Conservation (phyloP, 2,797 vertebrate species). For the Menidia menidia region DNA sequence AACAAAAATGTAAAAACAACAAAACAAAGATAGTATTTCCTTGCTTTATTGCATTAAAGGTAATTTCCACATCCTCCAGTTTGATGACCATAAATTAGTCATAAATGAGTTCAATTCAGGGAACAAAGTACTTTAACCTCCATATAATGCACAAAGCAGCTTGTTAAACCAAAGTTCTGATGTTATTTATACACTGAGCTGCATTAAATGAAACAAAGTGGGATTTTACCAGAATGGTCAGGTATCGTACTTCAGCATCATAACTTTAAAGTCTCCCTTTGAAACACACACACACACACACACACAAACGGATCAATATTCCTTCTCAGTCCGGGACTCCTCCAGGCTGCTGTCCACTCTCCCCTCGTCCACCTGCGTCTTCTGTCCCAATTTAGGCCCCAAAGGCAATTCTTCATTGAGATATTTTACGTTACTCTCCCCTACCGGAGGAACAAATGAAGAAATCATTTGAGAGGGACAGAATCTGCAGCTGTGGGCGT, state of each 20-base stretch:
- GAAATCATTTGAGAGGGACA: constrained; percentile 65
- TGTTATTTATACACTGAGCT: background rate
- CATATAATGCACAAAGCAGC: background rate
- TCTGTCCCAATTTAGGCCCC: constrained; percentile 74
- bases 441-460: constrained; percentile 43
- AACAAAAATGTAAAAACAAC: background rate
- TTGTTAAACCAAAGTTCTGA: constrained; percentile 1
- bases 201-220: background rate
- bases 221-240: background rate
- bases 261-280: background rate
- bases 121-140: background rate
- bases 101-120: background rate
- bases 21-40: background rate
- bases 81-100: background rate
- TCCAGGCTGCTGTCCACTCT: constrained; percentile 9
- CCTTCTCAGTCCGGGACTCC: background rate
- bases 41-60: constrained; percentile 4
- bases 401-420: constrained; percentile 70
- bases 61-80: background rate
- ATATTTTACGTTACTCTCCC: constrained; percentile 62
- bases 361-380: constrained; percentile 67
- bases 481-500: constrained; percentile 80
- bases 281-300: constrained; percentile 22
- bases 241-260: background rate
- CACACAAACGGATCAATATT: constrained; percentile 1